These are phyloP conservation scores for Myrmophylax atrothorax DNA, from an alignment of 2,113 vertebrate genomes.

Conservation along the genomic window DNA sequence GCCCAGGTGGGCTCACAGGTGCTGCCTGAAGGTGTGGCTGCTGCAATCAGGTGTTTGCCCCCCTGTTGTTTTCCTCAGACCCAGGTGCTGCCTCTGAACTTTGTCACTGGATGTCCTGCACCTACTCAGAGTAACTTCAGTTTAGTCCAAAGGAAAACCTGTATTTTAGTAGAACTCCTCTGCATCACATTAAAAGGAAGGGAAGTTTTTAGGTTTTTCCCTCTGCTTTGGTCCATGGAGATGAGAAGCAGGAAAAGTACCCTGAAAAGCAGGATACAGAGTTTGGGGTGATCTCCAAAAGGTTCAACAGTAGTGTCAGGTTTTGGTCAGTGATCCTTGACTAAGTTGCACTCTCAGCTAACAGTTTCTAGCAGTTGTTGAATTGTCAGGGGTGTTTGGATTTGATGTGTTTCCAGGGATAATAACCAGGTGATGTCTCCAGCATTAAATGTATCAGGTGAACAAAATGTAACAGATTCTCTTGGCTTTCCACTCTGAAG, in stretches of 20 bases:
- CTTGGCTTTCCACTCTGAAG: not conserved
- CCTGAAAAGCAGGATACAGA: not conserved
- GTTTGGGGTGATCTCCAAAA: not conserved
- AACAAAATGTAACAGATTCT: not conserved
- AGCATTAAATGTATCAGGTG: not conserved
- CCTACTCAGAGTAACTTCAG: not conserved
- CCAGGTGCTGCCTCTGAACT: not conserved
- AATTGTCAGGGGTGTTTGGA: not conserved
- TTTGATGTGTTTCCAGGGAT: not conserved
- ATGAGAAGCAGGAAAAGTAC: not conserved
- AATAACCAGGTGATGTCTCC: not conserved
- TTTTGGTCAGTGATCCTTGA: not conserved
- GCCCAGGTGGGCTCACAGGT: not conserved
- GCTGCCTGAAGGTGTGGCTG: not conserved
- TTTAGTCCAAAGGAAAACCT: not conserved
- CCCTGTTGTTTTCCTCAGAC: accelerated
- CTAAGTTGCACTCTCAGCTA: not conserved
- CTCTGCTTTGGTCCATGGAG: not conserved
- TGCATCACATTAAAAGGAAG: not conserved
- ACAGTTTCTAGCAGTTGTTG: not conserved
- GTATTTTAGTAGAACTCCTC: not conserved
- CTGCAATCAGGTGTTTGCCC: not conserved
- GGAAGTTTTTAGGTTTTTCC: not conserved
- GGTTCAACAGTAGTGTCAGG: not conserved
- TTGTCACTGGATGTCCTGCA: not conserved